A percentile compares a stretch with the other conserved stretches of the same genome.
Conservation (phyloP, 2,888 invertebrate genomes). For the Spisula subtruncata region DNA sequence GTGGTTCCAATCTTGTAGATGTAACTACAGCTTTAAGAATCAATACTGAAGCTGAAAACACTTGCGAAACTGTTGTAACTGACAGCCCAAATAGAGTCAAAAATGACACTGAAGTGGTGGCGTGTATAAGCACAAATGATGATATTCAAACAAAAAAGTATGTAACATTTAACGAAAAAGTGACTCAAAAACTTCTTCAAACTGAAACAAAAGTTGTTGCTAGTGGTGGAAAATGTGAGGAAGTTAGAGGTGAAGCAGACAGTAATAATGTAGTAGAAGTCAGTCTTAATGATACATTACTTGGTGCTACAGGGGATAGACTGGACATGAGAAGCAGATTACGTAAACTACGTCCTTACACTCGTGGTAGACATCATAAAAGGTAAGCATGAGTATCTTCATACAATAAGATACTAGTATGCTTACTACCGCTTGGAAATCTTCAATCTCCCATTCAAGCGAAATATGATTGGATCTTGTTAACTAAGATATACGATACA, state of each 20-base stretch:
- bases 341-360: background rate
- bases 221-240: background rate
- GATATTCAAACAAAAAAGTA: background rate
- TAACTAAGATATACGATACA: too few relatives aligned
- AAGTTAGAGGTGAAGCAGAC: background rate
- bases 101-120: background rate
- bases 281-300: background rate
- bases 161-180: constrained; percentile 18
- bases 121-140: background rate
- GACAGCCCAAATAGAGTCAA: too few relatives aligned
- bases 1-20: background rate
- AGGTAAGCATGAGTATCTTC: background rate
- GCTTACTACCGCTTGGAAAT: too few relatives aligned
- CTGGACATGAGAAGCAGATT: background rate
- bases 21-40: background rate
- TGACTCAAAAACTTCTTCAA: constrained; percentile 7
- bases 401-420: too few relatives aligned
- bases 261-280: background rate
- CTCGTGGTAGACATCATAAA: background rate
- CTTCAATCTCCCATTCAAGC: too few relatives aligned
- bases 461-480: too few relatives aligned
- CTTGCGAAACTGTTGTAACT: background rate
- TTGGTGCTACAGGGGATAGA: background rate
- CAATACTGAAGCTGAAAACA: too few relatives aligned
- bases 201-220: background rate